phyloP scores from a whole-genome alignment of 1,140 invertebrate species.

The Drosophila lini region DNA sequence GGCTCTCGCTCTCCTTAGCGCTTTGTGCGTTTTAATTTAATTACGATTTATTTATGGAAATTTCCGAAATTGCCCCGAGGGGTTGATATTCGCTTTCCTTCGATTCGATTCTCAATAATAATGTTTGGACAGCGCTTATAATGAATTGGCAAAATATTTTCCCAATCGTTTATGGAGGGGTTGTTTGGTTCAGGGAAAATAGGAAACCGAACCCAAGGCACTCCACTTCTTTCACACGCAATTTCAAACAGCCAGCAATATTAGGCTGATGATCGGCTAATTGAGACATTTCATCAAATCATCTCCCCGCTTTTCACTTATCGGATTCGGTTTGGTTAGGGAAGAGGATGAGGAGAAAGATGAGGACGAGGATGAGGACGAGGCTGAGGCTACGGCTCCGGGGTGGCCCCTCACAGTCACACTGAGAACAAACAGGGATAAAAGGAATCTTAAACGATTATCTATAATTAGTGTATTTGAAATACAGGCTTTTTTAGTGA shows the following conservation, averaged over 20 bases:
- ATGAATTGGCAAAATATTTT: conserved; percentile 73
- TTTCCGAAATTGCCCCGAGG: conserved; percentile 17
- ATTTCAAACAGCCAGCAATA: conserved; percentile 24
- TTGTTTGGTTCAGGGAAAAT: conserved; percentile 30
- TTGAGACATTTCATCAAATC: conserved; percentile 82
- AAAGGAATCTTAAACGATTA: background rate
- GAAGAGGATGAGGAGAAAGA: background rate
- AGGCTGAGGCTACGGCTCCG: conserved; percentile 7
- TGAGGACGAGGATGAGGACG: background rate
- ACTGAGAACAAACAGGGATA: background rate
- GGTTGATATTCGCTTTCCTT: conserved; percentile 20
- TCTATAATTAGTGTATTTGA: background rate
- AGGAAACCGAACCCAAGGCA: conserved; percentile 21
- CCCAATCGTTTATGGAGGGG: conserved; percentile 37
- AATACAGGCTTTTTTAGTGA: background rate
- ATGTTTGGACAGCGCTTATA: conserved; percentile 70
- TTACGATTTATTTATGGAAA: conserved; percentile 79
- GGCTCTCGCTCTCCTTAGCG: conserved; percentile 43
- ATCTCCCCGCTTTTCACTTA: conserved; percentile 49
- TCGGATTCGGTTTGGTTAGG: conserved; percentile 34
- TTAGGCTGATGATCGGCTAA: conserved; percentile 62
- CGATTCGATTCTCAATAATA: conserved; percentile 46
- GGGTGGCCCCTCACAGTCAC: conserved; percentile 48
- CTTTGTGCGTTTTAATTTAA: conserved; percentile 78
- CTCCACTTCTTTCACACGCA: conserved; percentile 66